These are phyloP conservation scores for Cyanoramphus novaezelandiae DNA, from an alignment of 2,113 vertebrate genomes.

Conservation along the genomic window DNA sequence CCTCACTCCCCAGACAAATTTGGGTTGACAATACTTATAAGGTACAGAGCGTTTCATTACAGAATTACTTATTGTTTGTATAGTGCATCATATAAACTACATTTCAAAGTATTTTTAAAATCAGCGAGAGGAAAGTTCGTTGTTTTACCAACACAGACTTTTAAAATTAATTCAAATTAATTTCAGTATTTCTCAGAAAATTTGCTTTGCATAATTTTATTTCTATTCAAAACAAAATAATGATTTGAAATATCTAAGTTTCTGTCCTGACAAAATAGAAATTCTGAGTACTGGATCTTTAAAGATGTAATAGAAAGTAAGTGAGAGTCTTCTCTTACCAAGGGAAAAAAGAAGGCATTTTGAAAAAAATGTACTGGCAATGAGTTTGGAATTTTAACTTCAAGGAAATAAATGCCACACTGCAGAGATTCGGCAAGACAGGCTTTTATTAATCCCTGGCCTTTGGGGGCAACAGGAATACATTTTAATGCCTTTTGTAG, in stretches of 20 bases:
- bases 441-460: background rate
- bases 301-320: background rate
- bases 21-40: background rate
- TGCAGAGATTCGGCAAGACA: background rate
- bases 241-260: background rate
- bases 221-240: background rate
- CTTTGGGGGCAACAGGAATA: background rate
- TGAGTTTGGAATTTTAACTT: background rate
- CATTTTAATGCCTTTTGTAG: background rate
- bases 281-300: background rate
- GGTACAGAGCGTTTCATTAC: background rate
- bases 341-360: background rate
- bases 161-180: background rate
- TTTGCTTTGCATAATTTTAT: background rate
- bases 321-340: background rate
- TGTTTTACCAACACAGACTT: background rate
- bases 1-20: rapidly evolving
- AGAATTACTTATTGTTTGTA: background rate
- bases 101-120: background rate
- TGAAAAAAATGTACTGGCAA: background rate
- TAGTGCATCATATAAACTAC: background rate
- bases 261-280: background rate
- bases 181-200: background rate
- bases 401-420: rapidly evolving
- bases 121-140: background rate